Evolutionary conservation across 2,113 vertebrate species (phyloP).

Genomic region (Siphamia tubifer): DNA sequence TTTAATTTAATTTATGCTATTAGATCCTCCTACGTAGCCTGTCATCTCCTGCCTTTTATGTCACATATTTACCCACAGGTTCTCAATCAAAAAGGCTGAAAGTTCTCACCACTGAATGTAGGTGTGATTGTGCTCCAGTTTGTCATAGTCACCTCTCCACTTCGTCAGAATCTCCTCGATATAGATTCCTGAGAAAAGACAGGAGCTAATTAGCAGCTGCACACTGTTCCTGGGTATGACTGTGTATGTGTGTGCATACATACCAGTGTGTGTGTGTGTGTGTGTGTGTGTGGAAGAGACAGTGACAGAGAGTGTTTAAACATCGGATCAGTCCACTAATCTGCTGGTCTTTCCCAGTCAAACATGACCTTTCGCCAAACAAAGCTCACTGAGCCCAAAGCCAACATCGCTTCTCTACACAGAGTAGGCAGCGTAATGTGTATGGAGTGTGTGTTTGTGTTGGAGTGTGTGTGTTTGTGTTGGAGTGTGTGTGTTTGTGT

Average conservation of each 20-base stretch:
- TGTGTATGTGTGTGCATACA: neutral
- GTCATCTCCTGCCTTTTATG: no score
- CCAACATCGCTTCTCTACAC: conserved; percentile 4
- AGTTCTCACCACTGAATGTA: conserved; percentile 96
- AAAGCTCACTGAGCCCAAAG: conserved; percentile 19
- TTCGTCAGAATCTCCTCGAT: conserved; percentile 96
- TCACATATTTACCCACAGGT: no score
- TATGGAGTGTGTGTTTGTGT: conserved; percentile 1
- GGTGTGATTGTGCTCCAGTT: conserved; percentile 97
- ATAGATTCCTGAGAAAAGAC: conserved; percentile 86
- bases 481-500: neutral
- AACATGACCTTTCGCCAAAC: conserved; percentile 48
- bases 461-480: neutral
- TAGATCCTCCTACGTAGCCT: no score
- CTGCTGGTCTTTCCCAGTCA: conserved; percentile 20
- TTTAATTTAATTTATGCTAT: no score
- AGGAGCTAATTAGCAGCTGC: neutral
- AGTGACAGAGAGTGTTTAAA: neutral
- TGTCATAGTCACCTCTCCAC: conserved; percentile 97
- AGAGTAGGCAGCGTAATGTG: neutral
- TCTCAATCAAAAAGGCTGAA: neutral
- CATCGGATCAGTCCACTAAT: conserved; percentile 33
- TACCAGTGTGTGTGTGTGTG: no score
- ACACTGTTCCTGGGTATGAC: neutral
- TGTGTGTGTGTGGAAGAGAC: neutral